phyloP scores from a whole-genome alignment of 2,113 vertebrate genomes.

The Microcebus lehilahytsara region DNA sequence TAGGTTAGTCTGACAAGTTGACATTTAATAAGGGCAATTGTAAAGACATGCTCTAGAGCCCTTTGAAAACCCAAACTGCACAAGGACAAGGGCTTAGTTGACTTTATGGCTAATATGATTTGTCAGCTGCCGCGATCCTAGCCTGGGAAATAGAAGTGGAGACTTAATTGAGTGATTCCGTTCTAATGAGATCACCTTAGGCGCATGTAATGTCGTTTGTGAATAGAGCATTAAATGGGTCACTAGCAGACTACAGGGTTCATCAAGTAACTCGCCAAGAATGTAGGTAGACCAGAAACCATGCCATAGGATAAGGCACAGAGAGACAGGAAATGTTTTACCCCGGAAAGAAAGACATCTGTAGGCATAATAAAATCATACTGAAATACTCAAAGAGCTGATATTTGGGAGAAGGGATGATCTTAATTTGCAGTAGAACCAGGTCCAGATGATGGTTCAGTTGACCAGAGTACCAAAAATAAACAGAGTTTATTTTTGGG shows the following conservation, averaged over 20 bases:
- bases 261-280: neutral
- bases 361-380: neutral
- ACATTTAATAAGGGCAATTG: neutral
- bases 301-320: neutral
- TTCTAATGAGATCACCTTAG: neutral
- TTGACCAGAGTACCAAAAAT: neutral
- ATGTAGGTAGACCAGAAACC: neutral
- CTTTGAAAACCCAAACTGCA: neutral
- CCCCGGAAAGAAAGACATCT: neutral
- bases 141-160: constrained; percentile 6
- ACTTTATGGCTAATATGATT: neutral
- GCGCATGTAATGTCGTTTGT: neutral
- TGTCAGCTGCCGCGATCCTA: neutral
- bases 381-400: neutral
- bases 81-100: neutral
- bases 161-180: neutral
- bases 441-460: neutral
- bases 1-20: constrained; percentile 13
- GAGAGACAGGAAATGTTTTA: neutral
- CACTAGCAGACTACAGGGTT: neutral
- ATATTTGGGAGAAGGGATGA: neutral
- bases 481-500: neutral
- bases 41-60: neutral
- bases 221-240: neutral
- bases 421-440: neutral